These are phyloP conservation scores for Agonopterix alstromeriana DNA, from an alignment of 2,888 invertebrate species.

Conservation along the genomic window DNA sequence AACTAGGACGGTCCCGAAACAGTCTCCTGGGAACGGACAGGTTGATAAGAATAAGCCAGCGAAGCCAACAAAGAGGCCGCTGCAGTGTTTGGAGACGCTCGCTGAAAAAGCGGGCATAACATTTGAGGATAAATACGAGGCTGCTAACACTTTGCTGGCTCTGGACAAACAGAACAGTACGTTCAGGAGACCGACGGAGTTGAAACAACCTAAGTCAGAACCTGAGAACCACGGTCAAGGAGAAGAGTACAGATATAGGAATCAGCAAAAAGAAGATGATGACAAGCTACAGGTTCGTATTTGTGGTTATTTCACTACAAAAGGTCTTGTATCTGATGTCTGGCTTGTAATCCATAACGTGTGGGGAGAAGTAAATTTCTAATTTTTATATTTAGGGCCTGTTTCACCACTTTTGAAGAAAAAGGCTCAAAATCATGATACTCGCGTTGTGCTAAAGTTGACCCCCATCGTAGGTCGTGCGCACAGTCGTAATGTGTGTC, in stretches of 20 bases:
- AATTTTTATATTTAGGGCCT: no score
- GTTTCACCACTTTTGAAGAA: no score
- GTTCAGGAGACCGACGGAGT: conserved; percentile 49
- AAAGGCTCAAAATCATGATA: no score
- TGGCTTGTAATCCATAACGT: no score
- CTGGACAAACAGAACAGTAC: conserved; percentile 79
- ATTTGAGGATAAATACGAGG: conserved; percentile 85
- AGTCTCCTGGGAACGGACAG: conserved; percentile 42
- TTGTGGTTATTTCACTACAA: no score
- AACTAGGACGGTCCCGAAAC: conserved; percentile 58
- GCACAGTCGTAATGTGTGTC: no score
- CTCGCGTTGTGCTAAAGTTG: no score
- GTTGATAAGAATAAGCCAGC: conserved; percentile 47
- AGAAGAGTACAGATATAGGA: conserved; percentile 60
- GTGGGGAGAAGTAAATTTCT: no score
- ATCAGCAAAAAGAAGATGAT: conserved; percentile 69
- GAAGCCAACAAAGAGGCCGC: conserved; percentile 53
- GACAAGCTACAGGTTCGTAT: conserved; percentile 56
- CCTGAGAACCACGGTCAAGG: conserved; percentile 46
- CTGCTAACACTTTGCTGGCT: conserved; percentile 79
- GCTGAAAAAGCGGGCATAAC: conserved; percentile 85
- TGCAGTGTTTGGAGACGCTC: conserved; percentile 83
- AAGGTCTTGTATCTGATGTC: no score
- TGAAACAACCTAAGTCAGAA: conserved; percentile 58
- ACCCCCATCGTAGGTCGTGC: no score